These are phyloP conservation scores for Onychomys leucogaster DNA, from an alignment of 2,797 vertebrate species.

Conservation along the genomic window DNA sequence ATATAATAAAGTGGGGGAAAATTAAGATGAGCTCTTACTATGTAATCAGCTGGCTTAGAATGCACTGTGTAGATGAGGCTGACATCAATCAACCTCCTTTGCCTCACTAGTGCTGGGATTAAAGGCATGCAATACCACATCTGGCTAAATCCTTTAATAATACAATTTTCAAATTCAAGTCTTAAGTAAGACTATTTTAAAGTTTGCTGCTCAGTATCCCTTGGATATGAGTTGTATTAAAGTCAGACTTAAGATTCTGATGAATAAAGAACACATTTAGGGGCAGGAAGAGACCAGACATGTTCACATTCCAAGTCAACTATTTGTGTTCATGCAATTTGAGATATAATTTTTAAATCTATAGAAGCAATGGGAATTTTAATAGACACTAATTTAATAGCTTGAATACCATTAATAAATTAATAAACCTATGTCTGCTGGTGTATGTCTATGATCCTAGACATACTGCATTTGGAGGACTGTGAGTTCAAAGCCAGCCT, in stretches of 20 bases:
- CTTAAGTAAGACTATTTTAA: not conserved
- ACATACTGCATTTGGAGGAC: not conserved
- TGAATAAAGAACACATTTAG: not conserved
- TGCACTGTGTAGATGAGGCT: not conserved
- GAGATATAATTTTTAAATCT: not conserved
- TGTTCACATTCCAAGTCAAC: not conserved
- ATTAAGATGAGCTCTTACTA: not conserved
- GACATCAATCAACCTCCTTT: not conserved
- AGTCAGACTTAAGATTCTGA: slow-evolving; percentile 49
- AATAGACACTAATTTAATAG: not conserved
- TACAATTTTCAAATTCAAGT: slow-evolving; percentile 30
- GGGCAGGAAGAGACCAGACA: not conserved
- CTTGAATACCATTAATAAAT: not conserved
- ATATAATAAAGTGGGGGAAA: not conserved
- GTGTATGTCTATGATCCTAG: not conserved
- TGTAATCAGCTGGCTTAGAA: not conserved
- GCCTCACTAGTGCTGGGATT: not conserved
- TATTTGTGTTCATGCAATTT: not conserved
- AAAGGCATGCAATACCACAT: not conserved
- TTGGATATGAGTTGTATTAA: not conserved
- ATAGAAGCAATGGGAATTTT: slow-evolving; percentile 24
- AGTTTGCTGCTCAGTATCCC: not conserved
- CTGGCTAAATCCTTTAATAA: slow-evolving; percentile 31
- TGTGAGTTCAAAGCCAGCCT: not conserved
- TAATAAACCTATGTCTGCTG: not conserved